Conservation (phyloP, 2,888 invertebrate genomes). For the Agelastica alni region DNA sequence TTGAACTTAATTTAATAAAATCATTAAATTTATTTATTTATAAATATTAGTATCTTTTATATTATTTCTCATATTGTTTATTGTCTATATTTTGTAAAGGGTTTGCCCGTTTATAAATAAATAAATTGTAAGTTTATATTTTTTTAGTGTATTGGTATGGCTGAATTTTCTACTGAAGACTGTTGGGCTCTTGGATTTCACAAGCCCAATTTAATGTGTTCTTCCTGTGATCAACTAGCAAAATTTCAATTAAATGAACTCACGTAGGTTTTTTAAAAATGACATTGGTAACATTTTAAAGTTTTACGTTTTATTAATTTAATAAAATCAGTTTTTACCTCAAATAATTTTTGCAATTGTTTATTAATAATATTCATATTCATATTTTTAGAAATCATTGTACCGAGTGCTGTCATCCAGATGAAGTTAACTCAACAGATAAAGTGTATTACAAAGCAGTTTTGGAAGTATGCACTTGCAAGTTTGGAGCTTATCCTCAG, state of each 20-base stretch:
- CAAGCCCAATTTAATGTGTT: constrained; percentile 83
- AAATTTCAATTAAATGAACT: constrained; percentile 73
- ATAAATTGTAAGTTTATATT: background rate
- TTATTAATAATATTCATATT: no score
- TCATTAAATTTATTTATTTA: no score
- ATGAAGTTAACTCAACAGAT: constrained; percentile 66
- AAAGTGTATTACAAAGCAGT: constrained; percentile 89
- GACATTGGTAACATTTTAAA: no score
- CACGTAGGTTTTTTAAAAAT: no score
- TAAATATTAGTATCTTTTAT: no score
- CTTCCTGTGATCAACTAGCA: constrained; percentile 83
- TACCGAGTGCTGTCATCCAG: constrained; percentile 78
- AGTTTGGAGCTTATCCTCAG: constrained; percentile 97
- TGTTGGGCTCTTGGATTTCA: constrained; percentile 86
- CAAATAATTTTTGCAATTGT: no score
- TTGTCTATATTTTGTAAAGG: no score
- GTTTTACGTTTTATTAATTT: no score
- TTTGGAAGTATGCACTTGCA: constrained; percentile 96
- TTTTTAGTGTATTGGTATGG: constrained; percentile 24
- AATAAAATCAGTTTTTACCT: no score
- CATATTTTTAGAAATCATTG: constrained; percentile 67
- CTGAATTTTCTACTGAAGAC: constrained; percentile 72
- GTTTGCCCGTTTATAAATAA: no score
- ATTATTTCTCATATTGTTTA: no score
- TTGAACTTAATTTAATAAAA: no score